These are phyloP conservation scores for Dreissena rostriformis DNA, from an alignment of 1,140 invertebrate genomes.

Conservation along the genomic window DNA sequence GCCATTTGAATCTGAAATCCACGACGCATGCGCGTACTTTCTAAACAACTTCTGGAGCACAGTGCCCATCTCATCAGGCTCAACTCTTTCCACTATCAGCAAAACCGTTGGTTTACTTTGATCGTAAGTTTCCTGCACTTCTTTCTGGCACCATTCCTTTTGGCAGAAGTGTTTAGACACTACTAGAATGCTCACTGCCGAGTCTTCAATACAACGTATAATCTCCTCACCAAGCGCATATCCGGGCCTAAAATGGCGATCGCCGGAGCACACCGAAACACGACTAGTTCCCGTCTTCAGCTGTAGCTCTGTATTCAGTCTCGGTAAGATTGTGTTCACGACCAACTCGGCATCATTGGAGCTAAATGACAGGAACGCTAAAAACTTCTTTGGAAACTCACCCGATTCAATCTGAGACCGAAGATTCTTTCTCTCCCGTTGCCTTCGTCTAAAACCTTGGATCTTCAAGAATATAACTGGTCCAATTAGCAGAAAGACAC, in stretches of 20 bases:
- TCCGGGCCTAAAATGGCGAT: conserved; percentile 20
- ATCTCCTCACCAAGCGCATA: conserved; percentile 3
- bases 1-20: too few relatives aligned
- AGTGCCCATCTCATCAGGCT: neutral
- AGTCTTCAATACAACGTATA: neutral
- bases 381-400: neutral
- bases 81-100: conserved; percentile 14
- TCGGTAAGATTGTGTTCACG: neutral
- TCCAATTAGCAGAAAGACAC: neutral
- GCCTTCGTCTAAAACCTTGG: neutral
- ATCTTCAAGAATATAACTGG: neutral
- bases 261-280: conserved; percentile 15
- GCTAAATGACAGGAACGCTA: conserved; percentile 16
- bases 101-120: conserved; percentile 19
- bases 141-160: neutral
- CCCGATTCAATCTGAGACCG: neutral
- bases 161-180: conserved; percentile 15
- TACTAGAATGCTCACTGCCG: neutral
- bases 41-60: too few relatives aligned
- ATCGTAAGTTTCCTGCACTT: conserved; percentile 5
- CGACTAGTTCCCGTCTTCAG: conserved; percentile 19
- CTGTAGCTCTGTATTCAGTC: conserved; percentile 2
- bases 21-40: too few relatives aligned
- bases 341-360: conserved; percentile 27
- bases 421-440: neutral